A percentile compares a stretch with the other conserved stretches of the same genome.
phyloP scores from a whole-genome alignment of 2,113 vertebrate species.

The Mohoua ochrocephala region DNA sequence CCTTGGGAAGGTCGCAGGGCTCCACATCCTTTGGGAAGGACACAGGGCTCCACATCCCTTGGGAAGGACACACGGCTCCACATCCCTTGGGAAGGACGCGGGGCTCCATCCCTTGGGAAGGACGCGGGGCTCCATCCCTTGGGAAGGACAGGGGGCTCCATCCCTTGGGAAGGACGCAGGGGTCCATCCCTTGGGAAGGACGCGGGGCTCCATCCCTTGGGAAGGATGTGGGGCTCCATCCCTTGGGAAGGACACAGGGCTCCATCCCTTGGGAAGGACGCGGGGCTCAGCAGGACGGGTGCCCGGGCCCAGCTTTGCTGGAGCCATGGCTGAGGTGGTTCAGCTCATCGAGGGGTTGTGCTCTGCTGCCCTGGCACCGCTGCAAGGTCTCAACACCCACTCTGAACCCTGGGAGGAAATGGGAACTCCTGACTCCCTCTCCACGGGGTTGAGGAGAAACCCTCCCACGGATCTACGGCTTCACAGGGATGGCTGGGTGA shows the following conservation, averaged over 20 bases:
- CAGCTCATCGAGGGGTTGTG: fast-evolving
- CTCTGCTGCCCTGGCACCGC: neutral
- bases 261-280: neutral
- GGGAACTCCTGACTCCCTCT: neutral
- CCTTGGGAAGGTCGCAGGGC: neutral
- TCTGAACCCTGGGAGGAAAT: fast-evolving
- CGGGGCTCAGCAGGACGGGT: neutral
- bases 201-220: too few species aligned
- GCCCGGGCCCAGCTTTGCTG: neutral
- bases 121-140: too few species aligned
- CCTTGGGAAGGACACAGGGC: too few species aligned
- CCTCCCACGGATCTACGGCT: fast-evolving
- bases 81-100: too few species aligned
- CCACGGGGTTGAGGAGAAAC: neutral
- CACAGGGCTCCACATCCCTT: fast-evolving
- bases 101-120: too few species aligned
- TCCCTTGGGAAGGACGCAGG: too few species aligned
- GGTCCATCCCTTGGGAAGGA: too few species aligned
- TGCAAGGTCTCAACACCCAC: neutral
- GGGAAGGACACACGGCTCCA: too few species aligned
- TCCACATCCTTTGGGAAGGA: too few species aligned
- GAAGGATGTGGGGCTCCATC: too few species aligned
- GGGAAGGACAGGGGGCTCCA: too few species aligned
- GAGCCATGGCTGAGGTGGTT: neutral
- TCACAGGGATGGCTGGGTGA: neutral